Evolutionary conservation across 2,888 invertebrate genomes (phyloP).

Genomic region (Brachypalpus laphriformis): DNA sequence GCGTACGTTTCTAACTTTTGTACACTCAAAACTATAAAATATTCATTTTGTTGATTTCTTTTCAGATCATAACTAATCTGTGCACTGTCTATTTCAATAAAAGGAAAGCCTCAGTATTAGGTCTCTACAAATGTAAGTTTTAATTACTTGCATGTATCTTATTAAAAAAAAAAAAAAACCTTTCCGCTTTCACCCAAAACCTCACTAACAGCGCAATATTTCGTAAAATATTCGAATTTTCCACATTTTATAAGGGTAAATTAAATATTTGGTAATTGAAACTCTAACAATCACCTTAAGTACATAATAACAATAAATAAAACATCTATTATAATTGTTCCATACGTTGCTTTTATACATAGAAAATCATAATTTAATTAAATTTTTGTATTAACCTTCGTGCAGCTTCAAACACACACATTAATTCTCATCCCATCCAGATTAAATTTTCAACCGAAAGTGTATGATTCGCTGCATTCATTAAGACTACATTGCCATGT

Average conservation of each 20-base stretch:
- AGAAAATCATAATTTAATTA: slow-evolving; percentile 3
- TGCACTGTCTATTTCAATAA: slow-evolving; percentile 6
- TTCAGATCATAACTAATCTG: slow-evolving; percentile 46
- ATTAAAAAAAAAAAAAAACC: background rate
- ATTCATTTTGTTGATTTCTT: slow-evolving; percentile 9
- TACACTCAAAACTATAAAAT: slow-evolving; percentile 17
- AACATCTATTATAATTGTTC: background rate
- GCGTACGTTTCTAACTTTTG: too few species aligned
- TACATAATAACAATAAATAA: background rate
- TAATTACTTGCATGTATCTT: too few species aligned
- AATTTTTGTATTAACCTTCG: slow-evolving; percentile 48
- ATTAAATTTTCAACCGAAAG: slow-evolving; percentile 11
- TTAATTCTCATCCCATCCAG: slow-evolving; percentile 9
- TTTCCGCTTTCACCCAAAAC: background rate
- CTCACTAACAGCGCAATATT: background rate
- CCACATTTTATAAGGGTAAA: background rate
- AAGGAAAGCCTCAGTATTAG: slow-evolving; percentile 9
- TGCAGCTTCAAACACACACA: slow-evolving; percentile 16
- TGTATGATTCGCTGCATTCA: slow-evolving; percentile 18
- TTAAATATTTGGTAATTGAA: background rate
- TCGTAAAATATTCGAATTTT: background rate
- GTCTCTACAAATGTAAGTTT: slow-evolving; percentile 42
- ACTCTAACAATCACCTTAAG: background rate
- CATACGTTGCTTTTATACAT: background rate
- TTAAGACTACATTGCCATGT: slow-evolving; percentile 17